These are phyloP conservation scores for Microdon myrmicae DNA, from an alignment of 2,888 invertebrate species.

Conservation along the genomic window DNA sequence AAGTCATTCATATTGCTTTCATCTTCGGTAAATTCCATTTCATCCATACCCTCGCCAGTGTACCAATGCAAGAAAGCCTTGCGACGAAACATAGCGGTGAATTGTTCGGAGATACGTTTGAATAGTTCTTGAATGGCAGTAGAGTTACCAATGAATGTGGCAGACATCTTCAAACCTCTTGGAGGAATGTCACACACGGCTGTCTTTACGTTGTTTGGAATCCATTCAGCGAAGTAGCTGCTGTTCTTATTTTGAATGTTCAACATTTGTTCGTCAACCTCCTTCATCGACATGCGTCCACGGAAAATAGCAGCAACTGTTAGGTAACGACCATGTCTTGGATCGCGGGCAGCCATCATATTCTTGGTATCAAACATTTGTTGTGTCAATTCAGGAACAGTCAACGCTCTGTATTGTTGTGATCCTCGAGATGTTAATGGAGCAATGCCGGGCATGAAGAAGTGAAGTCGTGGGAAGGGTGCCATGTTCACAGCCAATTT, in stretches of 20 bases:
- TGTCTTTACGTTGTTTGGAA: conserved; percentile 94
- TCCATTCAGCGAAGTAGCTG: conserved; percentile 92
- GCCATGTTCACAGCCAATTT: too few relatives aligned
- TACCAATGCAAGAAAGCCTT: conserved; percentile 99
- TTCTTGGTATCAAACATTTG: conserved; percentile 97
- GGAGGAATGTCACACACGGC: conserved; percentile 92
- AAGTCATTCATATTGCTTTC: conserved; percentile 95
- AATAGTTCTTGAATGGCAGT: conserved; percentile 90
- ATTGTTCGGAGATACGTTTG: conserved; percentile 88
- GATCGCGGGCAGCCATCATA: conserved; percentile 98
- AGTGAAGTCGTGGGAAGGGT: too few relatives aligned
- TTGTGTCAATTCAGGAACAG: conserved; percentile 91
- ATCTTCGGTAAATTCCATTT: conserved; percentile 96
- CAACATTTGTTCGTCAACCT: conserved; percentile 89
- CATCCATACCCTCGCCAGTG: conserved; percentile 97
- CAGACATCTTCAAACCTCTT: conserved; percentile 81
- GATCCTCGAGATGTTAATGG: conserved; percentile 92
- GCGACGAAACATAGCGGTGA: conserved; percentile 93
- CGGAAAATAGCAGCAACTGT: conserved; percentile 93
- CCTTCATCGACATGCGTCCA: conserved; percentile 95
- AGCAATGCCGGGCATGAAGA: conserved; percentile 96
- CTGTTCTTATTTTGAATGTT: conserved; percentile 97
- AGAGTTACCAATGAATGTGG: conserved; percentile 88
- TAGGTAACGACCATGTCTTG: conserved; percentile 90
- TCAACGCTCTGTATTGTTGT: conserved; percentile 90